phyloP scores from a whole-genome alignment of 1,140 invertebrate genomes.

The Formica exsecta region DNA sequence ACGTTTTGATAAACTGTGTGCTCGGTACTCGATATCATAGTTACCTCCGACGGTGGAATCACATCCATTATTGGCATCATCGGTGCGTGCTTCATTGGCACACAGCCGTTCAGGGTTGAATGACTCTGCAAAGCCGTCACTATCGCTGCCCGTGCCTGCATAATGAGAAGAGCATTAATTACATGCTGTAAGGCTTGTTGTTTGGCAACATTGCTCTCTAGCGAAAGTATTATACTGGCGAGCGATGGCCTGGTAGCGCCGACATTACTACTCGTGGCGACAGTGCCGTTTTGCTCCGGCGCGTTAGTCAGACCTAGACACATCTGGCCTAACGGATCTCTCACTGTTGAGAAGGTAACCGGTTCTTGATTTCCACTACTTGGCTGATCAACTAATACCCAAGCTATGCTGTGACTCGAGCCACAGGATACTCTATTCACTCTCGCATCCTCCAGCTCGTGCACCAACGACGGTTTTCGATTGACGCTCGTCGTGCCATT shows the following conservation, averaged over 20 bases:
- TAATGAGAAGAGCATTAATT: slow-evolving; percentile 95
- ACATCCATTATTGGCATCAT: slow-evolving; percentile 58
- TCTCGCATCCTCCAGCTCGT: slow-evolving; percentile 94
- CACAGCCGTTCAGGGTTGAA: slow-evolving; percentile 84
- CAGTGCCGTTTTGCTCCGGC: slow-evolving; percentile 43
- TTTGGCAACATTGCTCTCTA: slow-evolving; percentile 94
- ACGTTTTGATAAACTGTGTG: slow-evolving; percentile 82
- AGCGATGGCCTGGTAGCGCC: slow-evolving; percentile 88
- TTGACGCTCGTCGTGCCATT: slow-evolving; percentile 97
- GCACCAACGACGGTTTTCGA: slow-evolving; percentile 94
- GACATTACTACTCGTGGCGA: slow-evolving; percentile 50
- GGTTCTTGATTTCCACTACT: slow-evolving; percentile 92
- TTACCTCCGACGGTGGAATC: slow-evolving; percentile 76
- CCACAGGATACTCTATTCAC: slow-evolving; percentile 97
- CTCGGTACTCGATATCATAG: slow-evolving; percentile 71
- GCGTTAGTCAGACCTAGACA: slow-evolving; percentile 83
- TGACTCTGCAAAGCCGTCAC: slow-evolving; percentile 92
- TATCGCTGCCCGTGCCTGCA: slow-evolving; percentile 92
- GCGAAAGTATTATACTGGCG: slow-evolving; percentile 93
- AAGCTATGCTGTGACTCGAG: slow-evolving; percentile 98
- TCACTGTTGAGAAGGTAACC: slow-evolving; percentile 93
- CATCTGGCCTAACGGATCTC: slow-evolving; percentile 94
- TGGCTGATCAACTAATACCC: slow-evolving; percentile 92
- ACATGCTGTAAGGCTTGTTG: slow-evolving; percentile 96
- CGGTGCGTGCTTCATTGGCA: slow-evolving; percentile 22